Base-by-base conservation (phyloP, 2,797 vertebrate genomes). In the Poeciliopsis presidionis region DNA sequence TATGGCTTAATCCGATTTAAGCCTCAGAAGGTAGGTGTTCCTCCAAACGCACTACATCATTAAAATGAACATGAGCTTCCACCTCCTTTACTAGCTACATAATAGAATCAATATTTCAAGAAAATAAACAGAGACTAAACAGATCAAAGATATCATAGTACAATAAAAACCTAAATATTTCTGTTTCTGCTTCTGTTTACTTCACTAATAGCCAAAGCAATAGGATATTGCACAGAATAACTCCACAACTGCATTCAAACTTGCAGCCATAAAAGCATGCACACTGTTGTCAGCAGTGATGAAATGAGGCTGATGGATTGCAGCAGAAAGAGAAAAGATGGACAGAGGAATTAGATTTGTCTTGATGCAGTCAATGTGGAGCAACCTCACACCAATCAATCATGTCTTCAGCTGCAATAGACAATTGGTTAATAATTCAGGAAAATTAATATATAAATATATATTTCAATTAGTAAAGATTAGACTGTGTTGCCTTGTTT, bases 271-370 rank as follows among this genome's bases (percentile, higher is more conserved):
- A 36, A 36, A 63, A 55, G 69, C 46, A 33, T 73, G 72, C 53
- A 70, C 63, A 67, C 47, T 78, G 72, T 53, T 77, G 93, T 92
- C 92, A 91, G 87, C 76, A 72, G 81, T 90, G 92, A 95, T 93
- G 86, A 82, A 79, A 92, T 95, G 92, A 93, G 87, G 77, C 89
- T 95, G 95, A 96, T 94, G 93, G 94, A 95, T 95, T 92, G 89
- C 82, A 63, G 86, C 78, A 84, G 69, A 86, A 79, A 81, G 83
- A 89, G 78, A 86, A 89, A 86, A 82, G 84, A 92, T 82, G 83
- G 91, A 92, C 86, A 72, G 88, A 90, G 86, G 89, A 94, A 96
- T 95, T 94, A 90, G 90, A 96, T 96, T 96, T 95, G 92, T 93
- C 90, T 83, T 87, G 90, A 93, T 87, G 84, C 86, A 82, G 84